Evolutionary conservation across 2,797 vertebrate species (phyloP), one percentile per base, ranked within the genome.

Genomic region (Aselliscus stoliczkanus): DNA sequence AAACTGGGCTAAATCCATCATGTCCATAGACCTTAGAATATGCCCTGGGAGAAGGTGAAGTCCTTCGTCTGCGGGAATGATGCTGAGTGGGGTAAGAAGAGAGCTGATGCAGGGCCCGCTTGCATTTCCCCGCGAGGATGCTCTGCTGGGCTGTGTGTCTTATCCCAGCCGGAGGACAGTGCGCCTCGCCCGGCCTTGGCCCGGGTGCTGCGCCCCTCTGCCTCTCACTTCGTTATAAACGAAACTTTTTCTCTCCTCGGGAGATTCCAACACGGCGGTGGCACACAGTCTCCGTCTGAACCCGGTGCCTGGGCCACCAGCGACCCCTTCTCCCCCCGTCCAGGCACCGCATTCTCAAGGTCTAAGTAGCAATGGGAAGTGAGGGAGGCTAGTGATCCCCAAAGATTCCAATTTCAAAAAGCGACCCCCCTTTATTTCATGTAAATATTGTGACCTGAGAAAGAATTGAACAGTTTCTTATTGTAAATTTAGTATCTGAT

Each of bases 11-110:
- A 80, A 77, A 21, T 7, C 44, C 39, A 37, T 73, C 89, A 15
- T 76, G 60, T 62, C 67, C 17, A 12, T 21, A 81, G 70, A 96
- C 72, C 37, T 76, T 70, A 72, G 31, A 75, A 50, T 80, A 77
- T 60, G 81, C 75, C 67, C 23, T 27, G 12, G 17, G 39, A 18
- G 37, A 69, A 62, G 62, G 65, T 67, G 42, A 79, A 34, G n/a
- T 23, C 47, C 29, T 83, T 62, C 52, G 0, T 13, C 54, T 39
- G 4, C 0, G 54, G 39, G 75, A 75, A 87, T 29, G 47, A 10
- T 25, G 70, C 83, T 77, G 56, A 86, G 13, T 77, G 20, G 0
- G 8, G 6, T 47, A 58, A 14, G 20, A 27, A 25, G n/a, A 67
- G 31, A 73, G 29, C 62, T 65, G 34, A 3, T 5, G 34, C 21